These are phyloP conservation scores for Perca fluviatilis DNA, from an alignment of 2,113 vertebrate species.

Conservation along the genomic window DNA sequence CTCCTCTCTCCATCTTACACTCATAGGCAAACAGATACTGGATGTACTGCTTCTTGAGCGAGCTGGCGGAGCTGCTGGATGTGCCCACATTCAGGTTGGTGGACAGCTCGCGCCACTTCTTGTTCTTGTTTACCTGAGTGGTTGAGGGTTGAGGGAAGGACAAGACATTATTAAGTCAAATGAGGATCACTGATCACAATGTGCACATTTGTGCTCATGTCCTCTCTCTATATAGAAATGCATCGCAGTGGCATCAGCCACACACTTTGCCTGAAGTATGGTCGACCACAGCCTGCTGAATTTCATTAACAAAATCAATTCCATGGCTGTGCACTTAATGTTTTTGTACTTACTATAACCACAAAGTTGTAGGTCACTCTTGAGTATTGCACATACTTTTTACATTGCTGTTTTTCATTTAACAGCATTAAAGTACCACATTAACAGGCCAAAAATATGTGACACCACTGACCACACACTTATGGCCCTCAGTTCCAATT, in stretches of 20 bases:
- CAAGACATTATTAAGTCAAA: constrained; percentile 6
- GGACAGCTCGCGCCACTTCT: constrained; percentile 97
- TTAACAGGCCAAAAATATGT: background rate
- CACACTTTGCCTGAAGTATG: constrained; percentile 22
- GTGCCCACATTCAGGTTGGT: constrained; percentile 91
- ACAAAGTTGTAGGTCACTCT: background rate
- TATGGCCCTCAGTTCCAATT: background rate
- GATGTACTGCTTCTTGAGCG: constrained; percentile 98
- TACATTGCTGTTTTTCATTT: background rate
- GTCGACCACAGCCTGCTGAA: constrained; percentile 34
- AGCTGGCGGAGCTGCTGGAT: constrained; percentile 94
- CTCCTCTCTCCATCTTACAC: constrained; percentile 96
- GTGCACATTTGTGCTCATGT: background rate
- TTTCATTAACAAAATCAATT: constrained; percentile 39
- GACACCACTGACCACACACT: background rate
- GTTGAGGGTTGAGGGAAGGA: background rate
- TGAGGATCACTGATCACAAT: background rate
- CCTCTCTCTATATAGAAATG: constrained; percentile 3
- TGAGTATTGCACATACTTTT: constrained; percentile 14
- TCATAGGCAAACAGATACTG: constrained; percentile 98
- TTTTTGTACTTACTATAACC: constrained; percentile 19
- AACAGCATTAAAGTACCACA: background rate
- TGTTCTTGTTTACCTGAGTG: constrained; percentile 96
- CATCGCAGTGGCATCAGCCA: constrained; percentile 10
- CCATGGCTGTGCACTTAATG: background rate